Percentiles rank a stretch among this genome's conserved stretches.
phyloP scores from a whole-genome alignment of 2,797 vertebrate genomes.

The Enteromius unitaeniatus region DNA sequence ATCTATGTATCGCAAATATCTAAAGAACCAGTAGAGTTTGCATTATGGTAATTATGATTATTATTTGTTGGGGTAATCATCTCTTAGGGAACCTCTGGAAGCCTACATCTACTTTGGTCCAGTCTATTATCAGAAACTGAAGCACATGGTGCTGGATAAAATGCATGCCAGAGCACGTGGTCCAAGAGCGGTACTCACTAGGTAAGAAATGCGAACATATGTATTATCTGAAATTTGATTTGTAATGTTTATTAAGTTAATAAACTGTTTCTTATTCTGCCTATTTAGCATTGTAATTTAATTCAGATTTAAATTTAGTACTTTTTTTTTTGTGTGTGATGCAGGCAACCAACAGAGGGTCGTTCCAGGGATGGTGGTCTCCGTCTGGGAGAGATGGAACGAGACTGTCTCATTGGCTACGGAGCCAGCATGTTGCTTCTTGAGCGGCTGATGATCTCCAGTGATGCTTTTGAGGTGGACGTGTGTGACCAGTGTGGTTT shows the following conservation, averaged over 20 bases:
- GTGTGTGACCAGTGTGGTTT: constrained; percentile 97
- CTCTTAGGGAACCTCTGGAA: constrained; percentile 91
- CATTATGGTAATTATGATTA: too few species aligned
- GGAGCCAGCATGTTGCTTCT: constrained; percentile 97
- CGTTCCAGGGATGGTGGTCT: constrained; percentile 96
- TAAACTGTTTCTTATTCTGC: not conserved
- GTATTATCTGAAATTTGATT: not conserved
- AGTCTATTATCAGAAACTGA: constrained; percentile 98
- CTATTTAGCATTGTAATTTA: not conserved
- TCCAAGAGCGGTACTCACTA: constrained; percentile 95
- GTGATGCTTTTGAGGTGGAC: constrained; percentile 97
- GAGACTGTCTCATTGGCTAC: constrained; percentile 97
- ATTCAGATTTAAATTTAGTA: not conserved
- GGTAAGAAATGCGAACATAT: constrained; percentile 74
- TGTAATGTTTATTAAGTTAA: not conserved
- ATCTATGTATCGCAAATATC: not conserved
- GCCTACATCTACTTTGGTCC: constrained; percentile 98
- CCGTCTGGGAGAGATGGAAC: constrained; percentile 98
- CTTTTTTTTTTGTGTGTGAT: not conserved
- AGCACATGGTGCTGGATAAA: constrained; percentile 99
- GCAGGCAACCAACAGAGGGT: constrained; percentile 96
- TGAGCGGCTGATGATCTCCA: constrained; percentile 99
- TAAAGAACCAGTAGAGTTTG: not conserved
- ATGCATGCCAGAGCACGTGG: constrained; percentile 98
- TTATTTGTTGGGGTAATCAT: too few species aligned